These are phyloP conservation scores for Nowickia ferox DNA, from an alignment of 2,888 invertebrate species.

Conservation along the genomic window DNA sequence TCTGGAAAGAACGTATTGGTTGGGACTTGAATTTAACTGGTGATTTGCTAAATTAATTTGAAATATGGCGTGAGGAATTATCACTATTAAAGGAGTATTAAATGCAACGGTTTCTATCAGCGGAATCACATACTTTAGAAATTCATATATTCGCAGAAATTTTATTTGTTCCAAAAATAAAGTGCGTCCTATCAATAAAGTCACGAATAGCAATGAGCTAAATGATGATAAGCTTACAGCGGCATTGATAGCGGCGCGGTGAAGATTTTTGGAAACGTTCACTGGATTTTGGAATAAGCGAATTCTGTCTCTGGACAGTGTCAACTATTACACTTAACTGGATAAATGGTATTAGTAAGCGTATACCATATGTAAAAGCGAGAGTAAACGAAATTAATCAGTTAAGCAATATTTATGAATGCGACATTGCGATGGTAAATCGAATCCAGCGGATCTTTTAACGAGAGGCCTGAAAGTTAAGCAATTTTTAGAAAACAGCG, in stretches of 20 bases:
- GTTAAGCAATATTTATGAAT: conserved; percentile 45
- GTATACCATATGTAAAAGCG: conserved; percentile 47
- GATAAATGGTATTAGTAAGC: conserved; percentile 28
- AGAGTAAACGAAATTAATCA: conserved; percentile 56
- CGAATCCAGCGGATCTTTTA: conserved; percentile 52
- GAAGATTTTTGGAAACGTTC: conserved; percentile 17
- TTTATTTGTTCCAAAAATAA: conserved; percentile 20
- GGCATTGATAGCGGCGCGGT: conserved; percentile 53
- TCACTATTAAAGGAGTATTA: conserved; percentile 23
- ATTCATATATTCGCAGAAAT: conserved; percentile 60
- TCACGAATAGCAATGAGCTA: conserved; percentile 26
- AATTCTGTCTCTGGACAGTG: no score
- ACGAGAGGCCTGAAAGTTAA: conserved; percentile 49
- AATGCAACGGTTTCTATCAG: conserved; percentile 44
- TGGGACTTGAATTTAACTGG: conserved; percentile 53
- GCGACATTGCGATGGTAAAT: conserved; percentile 58
- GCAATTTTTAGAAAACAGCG: conserved; percentile 17
- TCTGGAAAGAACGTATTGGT: conserved; percentile 41
- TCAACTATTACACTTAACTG: no score
- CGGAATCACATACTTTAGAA: conserved; percentile 2
- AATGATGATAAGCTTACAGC: no score
- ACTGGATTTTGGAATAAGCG: no score
- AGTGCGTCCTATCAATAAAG: conserved; percentile 28
- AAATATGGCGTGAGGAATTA: conserved; percentile 37
- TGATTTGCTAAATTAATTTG: conserved; percentile 34